These are phyloP conservation scores for Spinus pinus DNA, from an alignment of 2,797 vertebrate species.

Conservation along the genomic window DNA sequence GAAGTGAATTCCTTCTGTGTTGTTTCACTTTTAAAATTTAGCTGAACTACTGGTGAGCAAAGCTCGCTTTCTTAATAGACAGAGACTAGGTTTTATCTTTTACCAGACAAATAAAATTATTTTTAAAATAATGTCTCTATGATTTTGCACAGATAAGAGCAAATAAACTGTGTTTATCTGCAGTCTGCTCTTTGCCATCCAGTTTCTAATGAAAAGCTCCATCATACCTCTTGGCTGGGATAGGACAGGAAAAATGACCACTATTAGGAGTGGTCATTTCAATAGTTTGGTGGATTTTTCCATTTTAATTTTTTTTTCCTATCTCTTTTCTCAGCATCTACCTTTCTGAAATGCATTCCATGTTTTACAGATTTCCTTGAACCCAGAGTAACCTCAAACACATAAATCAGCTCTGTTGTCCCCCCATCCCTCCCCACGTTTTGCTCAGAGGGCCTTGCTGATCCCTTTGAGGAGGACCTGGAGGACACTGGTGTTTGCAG, in stretches of 20 bases:
- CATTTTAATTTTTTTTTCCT: not conserved
- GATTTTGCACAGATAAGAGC: not conserved
- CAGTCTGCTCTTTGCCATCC: not conserved
- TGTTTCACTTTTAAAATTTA: not conserved
- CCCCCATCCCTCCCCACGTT: fast-evolving
- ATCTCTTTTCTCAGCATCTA: not conserved
- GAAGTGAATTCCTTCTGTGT: not conserved
- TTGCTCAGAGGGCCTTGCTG: not conserved
- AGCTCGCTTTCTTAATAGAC: not conserved
- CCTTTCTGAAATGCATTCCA: not conserved
- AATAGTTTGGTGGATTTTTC: not conserved
- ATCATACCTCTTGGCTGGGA: not conserved
- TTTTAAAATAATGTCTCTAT: not conserved
- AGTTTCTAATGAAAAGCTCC: not conserved
- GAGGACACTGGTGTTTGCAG: not conserved
- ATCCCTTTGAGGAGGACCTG: not conserved
- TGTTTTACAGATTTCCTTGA: not conserved
- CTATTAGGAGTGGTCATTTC: not conserved
- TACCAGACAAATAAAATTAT: not conserved
- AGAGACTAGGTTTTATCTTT: not conserved
- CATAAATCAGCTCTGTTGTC: not conserved
- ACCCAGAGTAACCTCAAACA: not conserved
- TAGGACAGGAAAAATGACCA: not conserved
- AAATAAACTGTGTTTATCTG: not conserved
- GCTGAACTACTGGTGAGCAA: not conserved